phyloP scores from a whole-genome alignment of 2,797 vertebrate genomes.

The Myoxocephalus aenaeus region DNA sequence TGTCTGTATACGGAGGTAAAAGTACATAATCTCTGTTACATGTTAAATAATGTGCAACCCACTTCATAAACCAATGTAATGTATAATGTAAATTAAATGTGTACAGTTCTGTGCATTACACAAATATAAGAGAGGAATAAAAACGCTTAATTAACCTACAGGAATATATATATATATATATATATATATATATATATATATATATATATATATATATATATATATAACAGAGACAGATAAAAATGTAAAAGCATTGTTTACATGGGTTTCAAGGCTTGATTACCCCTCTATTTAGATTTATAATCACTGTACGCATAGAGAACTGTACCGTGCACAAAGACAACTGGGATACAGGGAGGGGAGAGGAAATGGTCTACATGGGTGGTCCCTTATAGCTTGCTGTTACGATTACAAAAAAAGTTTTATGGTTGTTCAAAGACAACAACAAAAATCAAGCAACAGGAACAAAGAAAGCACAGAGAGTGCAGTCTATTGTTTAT shows the following conservation, averaged over 20 bases:
- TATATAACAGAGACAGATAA: not conserved
- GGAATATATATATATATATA: slow-evolving; percentile 17
- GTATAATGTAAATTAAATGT: not conserved
- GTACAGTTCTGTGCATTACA: not conserved
- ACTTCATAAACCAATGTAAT: not conserved
- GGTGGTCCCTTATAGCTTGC: slow-evolving; percentile 56
- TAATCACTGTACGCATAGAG: slow-evolving; percentile 12
- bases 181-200: slow-evolving; percentile 27
- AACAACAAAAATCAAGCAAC: slow-evolving; percentile 46
- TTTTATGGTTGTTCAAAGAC: slow-evolving; percentile 36
- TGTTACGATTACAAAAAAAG: slow-evolving; percentile 48
- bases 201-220: slow-evolving; percentile 27
- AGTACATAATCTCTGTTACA: not conserved
- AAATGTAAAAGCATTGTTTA: slow-evolving; percentile 6
- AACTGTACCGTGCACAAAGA: slow-evolving; percentile 42
- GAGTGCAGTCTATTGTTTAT: slow-evolving; percentile 1
- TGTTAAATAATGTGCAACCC: not conserved
- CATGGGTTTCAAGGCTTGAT: slow-evolving; percentile 18
- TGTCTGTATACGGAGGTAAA: not conserved
- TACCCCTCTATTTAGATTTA: slow-evolving; percentile 10
- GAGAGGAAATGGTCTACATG: slow-evolving; percentile 57
- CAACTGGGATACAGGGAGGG: slow-evolving; percentile 40
- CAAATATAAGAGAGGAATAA: not conserved
- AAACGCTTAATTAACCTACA: not conserved
- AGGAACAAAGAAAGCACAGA: not conserved